Evolutionary conservation across 2,888 invertebrate genomes (phyloP).

Genomic region (Heliconius cydno): DNA sequence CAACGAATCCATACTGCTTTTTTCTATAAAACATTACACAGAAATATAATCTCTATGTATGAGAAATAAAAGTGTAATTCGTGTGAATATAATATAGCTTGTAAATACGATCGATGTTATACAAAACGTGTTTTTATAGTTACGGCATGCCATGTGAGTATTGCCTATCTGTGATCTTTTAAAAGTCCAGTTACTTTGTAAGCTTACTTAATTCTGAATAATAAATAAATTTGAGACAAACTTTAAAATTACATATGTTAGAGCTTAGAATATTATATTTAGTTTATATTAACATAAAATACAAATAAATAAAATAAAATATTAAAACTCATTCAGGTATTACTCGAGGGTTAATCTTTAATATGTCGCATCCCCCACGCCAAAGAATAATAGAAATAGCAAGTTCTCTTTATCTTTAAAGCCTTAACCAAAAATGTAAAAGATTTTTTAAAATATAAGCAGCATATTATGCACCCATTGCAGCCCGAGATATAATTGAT

Average conservation of each 20-base stretch:
- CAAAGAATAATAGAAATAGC: neutral
- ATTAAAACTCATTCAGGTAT: neutral
- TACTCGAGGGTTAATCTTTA: neutral
- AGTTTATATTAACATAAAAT: neutral
- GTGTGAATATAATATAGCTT: neutral
- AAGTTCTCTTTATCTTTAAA: neutral
- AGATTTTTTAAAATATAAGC: neutral
- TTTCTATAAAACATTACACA: conserved; percentile 44
- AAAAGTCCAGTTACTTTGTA: conserved; percentile 22
- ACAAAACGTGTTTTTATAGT: conserved; percentile 47
- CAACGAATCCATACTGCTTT: conserved; percentile 59
- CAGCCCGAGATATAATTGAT: neutral
- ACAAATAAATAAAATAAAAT: no score
- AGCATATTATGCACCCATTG: neutral
- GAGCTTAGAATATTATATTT: neutral
- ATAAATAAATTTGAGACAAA: neutral
- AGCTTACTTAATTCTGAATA: conserved; percentile 3
- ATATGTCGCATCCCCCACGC: neutral
- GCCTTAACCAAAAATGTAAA: neutral
- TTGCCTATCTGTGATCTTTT: conserved; percentile 39
- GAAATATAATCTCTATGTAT: conserved; percentile 51
- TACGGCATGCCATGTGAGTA: conserved; percentile 42
- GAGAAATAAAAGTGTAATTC: neutral
- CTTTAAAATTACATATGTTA: neutral
- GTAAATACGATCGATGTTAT: conserved; percentile 30